Base-by-base conservation (phyloP, 2,888 invertebrate species). In the Trilocha varians region DNA sequence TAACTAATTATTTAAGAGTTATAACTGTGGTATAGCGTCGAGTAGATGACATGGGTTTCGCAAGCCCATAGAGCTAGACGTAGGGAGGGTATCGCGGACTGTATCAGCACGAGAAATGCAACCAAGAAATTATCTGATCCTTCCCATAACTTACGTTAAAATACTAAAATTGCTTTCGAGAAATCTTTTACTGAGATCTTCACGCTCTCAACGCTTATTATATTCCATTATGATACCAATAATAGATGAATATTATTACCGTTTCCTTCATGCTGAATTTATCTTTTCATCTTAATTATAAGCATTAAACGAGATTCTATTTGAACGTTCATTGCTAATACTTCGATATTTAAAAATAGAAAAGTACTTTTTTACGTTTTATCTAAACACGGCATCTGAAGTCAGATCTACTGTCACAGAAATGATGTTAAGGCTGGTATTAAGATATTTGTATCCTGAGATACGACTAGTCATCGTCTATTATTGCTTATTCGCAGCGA, bases 151-250 rank as follows among this genome's bases (percentile, higher is more conserved):
- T 82, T 76, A 77, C 70, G 73, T 68, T 70, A 74, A 72, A 80
- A 79, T 77, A 77, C 78, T 82, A 80, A 83, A 83, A 83, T 79
- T 82, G 73, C 83, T 73, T 76, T 75, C 65, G 62, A 65, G 71
- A 80, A 82, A 84, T 85, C 84, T 77, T 72, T 70, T 62, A 64
- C 61, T 62, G 62, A 69, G 73, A 85, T 85, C 84, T 85, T 85
- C 82, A 79, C 79, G 84, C 78, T 82, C 75, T 65, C 67, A 59
- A 53, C 62, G 69, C 73, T 77, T 78, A 80, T 83, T 77, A 84
- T 79, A 79, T 82, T 80, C 74, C 76, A 80, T 80, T 83, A 79
- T 70, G 77, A 78, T 76, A 75, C 69, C 66, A 77, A 76, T 78
- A 77, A 74, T 69, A 70, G 68, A 62, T 71, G 73, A 77, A 76